Evolutionary conservation across 2,888 invertebrate genomes (phyloP).

Genomic region (Pteria penguin): DNA sequence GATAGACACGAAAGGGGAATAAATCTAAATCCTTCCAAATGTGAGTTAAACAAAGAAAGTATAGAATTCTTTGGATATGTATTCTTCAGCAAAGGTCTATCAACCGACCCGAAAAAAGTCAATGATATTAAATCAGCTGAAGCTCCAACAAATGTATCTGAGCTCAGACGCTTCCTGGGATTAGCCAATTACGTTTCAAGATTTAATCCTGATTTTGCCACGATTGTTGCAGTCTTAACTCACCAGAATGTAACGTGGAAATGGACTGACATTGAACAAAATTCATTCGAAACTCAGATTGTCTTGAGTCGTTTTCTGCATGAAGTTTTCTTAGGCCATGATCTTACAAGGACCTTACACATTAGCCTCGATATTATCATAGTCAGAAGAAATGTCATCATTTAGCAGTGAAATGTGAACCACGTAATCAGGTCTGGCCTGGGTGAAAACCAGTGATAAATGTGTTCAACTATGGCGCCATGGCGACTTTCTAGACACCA

Average conservation of each 20-base stretch:
- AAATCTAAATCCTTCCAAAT: conserved; percentile 38
- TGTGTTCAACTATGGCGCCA: too few species aligned
- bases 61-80: conserved; percentile 35
- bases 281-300: background rate
- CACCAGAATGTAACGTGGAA: background rate
- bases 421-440: too few species aligned
- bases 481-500: too few species aligned
- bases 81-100: background rate
- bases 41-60: conserved; percentile 32
- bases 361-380: too few species aligned
- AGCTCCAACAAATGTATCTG: background rate
- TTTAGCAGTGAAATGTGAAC: too few species aligned
- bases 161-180: background rate
- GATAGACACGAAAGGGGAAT: conserved; percentile 32
- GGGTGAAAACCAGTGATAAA: too few species aligned
- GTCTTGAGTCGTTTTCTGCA: too few species aligned
- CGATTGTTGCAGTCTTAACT: background rate
- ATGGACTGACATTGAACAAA: background rate
- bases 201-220: conserved; percentile 17
- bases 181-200: conserved; percentile 11
- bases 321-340: too few species aligned
- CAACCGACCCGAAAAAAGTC: background rate
- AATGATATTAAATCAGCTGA: background rate
- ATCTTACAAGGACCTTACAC: too few species aligned
- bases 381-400: too few species aligned